Conservation (phyloP, 2,888 invertebrate species). For the Chironomus tentans region DNA sequence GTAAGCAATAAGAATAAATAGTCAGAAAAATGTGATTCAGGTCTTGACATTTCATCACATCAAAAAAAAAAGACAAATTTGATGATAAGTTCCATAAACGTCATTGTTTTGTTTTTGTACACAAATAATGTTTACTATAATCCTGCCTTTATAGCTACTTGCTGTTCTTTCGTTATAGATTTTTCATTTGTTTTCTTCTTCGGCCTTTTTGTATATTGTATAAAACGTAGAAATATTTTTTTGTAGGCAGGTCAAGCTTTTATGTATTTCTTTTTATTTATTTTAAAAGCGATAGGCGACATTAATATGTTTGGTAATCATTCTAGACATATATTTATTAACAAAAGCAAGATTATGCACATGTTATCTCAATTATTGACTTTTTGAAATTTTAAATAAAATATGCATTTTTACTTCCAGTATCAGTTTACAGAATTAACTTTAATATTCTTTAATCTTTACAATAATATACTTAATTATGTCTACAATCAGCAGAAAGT, state of each 20-base stretch:
- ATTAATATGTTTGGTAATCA: background rate
- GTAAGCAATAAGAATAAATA: too few relatives aligned
- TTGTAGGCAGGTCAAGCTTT: conserved; percentile 14
- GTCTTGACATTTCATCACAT: background rate
- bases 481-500: too few relatives aligned
- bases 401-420: too few relatives aligned
- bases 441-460: background rate
- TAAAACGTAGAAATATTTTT: background rate
- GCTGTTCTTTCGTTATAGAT: background rate
- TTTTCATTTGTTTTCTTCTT: background rate
- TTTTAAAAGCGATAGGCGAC: background rate
- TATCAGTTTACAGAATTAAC: background rate
- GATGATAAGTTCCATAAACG: background rate
- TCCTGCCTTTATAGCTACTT: background rate
- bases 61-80: background rate
- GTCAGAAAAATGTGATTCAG: background rate
- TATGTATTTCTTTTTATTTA: background rate
- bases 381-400: too few relatives aligned
- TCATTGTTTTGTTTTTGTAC: background rate
- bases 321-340: background rate
- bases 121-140: background rate
- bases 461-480: too few relatives aligned
- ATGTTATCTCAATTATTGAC: too few relatives aligned
- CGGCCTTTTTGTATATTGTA: background rate
- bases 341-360: too few relatives aligned